Conservation (phyloP, 2,888 invertebrate species). For the Acrobasis consociella region DNA sequence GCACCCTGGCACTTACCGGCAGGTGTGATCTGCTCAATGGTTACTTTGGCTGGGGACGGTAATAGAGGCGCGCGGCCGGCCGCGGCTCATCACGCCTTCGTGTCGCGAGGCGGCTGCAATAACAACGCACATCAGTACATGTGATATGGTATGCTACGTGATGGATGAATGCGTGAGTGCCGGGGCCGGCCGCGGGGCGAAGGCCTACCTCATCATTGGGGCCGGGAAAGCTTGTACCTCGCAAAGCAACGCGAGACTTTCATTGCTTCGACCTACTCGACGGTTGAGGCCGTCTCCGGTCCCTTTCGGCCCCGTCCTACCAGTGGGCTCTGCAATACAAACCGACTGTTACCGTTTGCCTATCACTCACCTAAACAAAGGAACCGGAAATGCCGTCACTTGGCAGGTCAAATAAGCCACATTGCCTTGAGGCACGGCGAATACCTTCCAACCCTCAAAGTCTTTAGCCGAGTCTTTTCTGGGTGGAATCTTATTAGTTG, state of each 20-base stretch:
- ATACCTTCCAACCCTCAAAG: constrained; percentile 85
- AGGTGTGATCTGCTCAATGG: constrained; percentile 80
- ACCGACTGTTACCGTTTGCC: constrained; percentile 53
- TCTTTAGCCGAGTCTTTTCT: constrained; percentile 82
- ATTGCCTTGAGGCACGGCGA: constrained; percentile 73
- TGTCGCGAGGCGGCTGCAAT: constrained; percentile 76
- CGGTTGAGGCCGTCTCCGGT: constrained; percentile 84
- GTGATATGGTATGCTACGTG: constrained; percentile 73
- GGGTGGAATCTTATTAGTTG: constrained; percentile 85
- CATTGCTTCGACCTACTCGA: constrained; percentile 66
- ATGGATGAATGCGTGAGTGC: constrained; percentile 77
- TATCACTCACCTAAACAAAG: constrained; percentile 86
- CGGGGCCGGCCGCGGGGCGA: constrained; percentile 57
- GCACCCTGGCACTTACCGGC: constrained; percentile 82
- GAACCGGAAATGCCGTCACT: constrained; percentile 87
- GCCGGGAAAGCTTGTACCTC: constrained; percentile 91
- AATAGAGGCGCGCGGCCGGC: constrained; percentile 74
- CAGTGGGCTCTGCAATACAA: constrained; percentile 85
- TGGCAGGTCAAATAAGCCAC: constrained; percentile 86
- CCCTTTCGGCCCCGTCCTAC: constrained; percentile 87
- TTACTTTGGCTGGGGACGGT: constrained; percentile 77
- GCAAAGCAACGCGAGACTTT: constrained; percentile 86
- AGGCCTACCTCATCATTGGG: constrained; percentile 88
- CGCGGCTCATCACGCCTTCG: constrained; percentile 79
- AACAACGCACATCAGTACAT: constrained; percentile 78